phyloP scores from a whole-genome alignment of 2,797 vertebrate genomes.

The Erpetoichthys calabaricus region DNA sequence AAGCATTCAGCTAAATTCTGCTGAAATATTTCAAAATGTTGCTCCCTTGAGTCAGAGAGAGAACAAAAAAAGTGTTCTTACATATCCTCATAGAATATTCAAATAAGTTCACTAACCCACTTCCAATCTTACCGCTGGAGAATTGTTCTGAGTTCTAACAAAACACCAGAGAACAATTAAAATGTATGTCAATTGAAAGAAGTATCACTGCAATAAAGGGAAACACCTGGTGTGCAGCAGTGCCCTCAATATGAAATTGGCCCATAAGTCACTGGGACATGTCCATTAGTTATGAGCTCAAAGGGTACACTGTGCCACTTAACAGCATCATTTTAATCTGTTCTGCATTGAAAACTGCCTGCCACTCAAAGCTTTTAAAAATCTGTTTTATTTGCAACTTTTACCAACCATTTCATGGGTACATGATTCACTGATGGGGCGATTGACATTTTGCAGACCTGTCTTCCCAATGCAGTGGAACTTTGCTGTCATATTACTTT shows the following conservation, averaged over 20 bases:
- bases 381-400: too few relatives aligned
- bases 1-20: conserved; percentile 6
- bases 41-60: conserved; percentile 7
- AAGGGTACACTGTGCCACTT: not conserved
- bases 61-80: conserved; percentile 7
- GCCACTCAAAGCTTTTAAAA: too few relatives aligned
- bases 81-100: conserved; percentile 11
- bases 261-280: not conserved
- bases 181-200: conserved; percentile 9
- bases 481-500: too few relatives aligned
- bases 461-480: too few relatives aligned
- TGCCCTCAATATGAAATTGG: not conserved
- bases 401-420: too few relatives aligned
- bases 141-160: conserved; percentile 1
- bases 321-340: not conserved
- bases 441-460: too few relatives aligned
- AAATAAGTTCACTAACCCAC: conserved; percentile 11
- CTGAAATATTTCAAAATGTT: conserved; percentile 8
- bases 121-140: conserved; percentile 10
- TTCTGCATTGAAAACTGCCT: not conserved
- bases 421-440: too few relatives aligned
- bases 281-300: conserved; percentile 1
- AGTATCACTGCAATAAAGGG: conserved; percentile 9
- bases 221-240: conserved; percentile 6
- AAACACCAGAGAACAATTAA: conserved; percentile 7